Evolutionary conservation across 2,797 vertebrate species (phyloP).

Genomic region (Cercopithecus mitis): DNA sequence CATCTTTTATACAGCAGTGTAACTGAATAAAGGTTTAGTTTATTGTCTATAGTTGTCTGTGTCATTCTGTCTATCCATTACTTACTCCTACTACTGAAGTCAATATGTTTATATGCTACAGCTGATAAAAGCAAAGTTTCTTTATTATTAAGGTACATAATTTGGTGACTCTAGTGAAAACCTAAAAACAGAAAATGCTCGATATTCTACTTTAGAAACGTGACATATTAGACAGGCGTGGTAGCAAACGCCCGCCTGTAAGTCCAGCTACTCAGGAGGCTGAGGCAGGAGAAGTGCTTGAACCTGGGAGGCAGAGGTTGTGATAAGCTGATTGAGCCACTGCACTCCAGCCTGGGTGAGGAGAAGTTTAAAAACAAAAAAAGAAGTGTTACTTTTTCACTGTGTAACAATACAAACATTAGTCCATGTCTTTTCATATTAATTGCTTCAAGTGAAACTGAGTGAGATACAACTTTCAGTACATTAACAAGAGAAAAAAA

Average conservation of each 20-base stretch:
- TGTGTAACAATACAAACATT: not conserved
- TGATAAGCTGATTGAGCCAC: no score
- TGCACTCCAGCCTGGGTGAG: no score
- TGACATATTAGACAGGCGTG: not conserved
- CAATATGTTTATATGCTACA: not conserved
- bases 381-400: not conserved
- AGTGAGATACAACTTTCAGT: not conserved
- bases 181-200: not conserved
- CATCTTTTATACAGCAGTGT: constrained; percentile 1
- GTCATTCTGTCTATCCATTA: not conserved
- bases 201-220: not conserved
- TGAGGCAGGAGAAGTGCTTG: no score
- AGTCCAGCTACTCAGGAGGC: no score
- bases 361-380: not conserved
- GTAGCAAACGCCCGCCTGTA: no score
- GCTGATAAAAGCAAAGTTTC: constrained; percentile 25
- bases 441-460: not conserved
- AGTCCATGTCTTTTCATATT: not conserved
- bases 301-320: no score
- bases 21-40: not conserved
- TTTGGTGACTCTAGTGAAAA: not conserved
- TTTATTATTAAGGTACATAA: constrained; percentile 16
- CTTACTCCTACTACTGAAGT: constrained; percentile 11
- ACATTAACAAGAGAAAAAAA: not conserved
- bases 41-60: not conserved